Base-by-base conservation (phyloP, 2,888 invertebrate species). In the Pristionchus fissidentatus region DNA sequence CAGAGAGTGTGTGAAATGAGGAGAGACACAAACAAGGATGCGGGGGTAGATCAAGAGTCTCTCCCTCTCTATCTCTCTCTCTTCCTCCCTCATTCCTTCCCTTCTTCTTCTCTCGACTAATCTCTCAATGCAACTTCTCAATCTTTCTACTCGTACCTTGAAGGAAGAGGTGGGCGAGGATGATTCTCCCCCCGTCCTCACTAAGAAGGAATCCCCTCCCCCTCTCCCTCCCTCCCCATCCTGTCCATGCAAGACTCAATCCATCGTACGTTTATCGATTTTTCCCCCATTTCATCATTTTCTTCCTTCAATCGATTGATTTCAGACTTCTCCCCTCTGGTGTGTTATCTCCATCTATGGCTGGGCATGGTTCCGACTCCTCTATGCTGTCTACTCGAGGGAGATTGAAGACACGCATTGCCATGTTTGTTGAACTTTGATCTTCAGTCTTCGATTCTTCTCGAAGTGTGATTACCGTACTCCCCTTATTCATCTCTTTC, bases 101-200 rank as follows among this genome's bases (percentile, higher is more conserved):
- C 70, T 38, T 70, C 5, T 7, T 70, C 78, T 78, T 78, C 55
- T 32, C 29, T 52, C 41, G 7, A 26, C 43, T 19, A n/a, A 38
- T 32, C 43, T 73, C 73, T 73, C 10, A 22, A 52, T 55, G 78
- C 38, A 38, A 78, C 52, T 78, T 7, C 49, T 49, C 29, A 75
- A 75, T 75, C 43, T 75, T 1, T 75, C 75, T 15, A 75, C 75
- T 35, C 43, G 75, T 26, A 75, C 75, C 29, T 46, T 75, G 22
- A 66, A 66, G 38, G 66, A 66, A 41, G 66, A 66, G 19, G 66
- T n/a, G n/a, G 60, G 55, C 19, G 80, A 80, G 32, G 80, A 80
- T n/a, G 80, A 60, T 80, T 80, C 80, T 29, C 80, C 80, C n/a
- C 60, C 80, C 3, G 80, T 80, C 22, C 41, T 55, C 80, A 43